These are phyloP conservation scores for Cyanistes caeruleus DNA, from an alignment of 2,113 vertebrate genomes.

Conservation along the genomic window DNA sequence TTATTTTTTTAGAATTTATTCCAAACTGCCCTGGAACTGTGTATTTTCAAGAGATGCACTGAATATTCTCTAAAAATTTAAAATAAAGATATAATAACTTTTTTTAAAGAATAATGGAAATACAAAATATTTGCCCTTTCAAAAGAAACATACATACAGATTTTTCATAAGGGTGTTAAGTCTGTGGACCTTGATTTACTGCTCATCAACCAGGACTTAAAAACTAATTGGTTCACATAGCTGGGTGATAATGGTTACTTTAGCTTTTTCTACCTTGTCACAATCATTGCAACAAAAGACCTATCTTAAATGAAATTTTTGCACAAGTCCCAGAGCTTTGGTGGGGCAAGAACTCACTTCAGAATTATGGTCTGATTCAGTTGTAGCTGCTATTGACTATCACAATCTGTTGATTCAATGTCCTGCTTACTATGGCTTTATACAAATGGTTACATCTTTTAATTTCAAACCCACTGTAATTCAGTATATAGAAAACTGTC, in stretches of 20 bases:
- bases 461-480: neutral
- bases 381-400: neutral
- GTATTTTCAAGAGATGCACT: neutral
- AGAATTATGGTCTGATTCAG: neutral
- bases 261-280: neutral
- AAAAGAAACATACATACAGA: neutral
- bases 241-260: neutral
- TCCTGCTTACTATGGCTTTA: neutral
- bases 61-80: neutral
- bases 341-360: neutral
- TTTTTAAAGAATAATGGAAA: neutral
- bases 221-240: neutral
- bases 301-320: neutral
- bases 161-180: neutral
- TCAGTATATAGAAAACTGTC: neutral
- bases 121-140: neutral
- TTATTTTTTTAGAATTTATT: neutral
- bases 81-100: neutral
- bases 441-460: neutral
- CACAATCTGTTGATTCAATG: neutral
- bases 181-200: neutral
- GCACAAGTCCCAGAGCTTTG: neutral
- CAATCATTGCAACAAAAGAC: neutral
- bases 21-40: neutral
- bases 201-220: neutral